Evolutionary conservation across 2,797 vertebrate genomes (phyloP).

Genomic region (Arremon brunneinucha): DNA sequence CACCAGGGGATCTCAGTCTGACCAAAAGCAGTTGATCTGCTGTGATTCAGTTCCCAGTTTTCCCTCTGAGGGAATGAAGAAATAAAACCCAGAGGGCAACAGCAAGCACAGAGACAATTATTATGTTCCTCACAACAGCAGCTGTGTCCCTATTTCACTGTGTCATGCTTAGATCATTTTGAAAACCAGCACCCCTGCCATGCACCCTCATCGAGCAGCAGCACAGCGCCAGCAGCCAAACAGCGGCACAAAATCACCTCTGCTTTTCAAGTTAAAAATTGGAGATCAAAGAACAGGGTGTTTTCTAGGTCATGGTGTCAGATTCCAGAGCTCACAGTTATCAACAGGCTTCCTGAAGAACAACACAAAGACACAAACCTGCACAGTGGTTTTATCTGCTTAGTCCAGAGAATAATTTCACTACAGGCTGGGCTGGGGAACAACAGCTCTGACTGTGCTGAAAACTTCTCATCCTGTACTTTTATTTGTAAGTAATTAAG

Average conservation of each 20-base stretch:
- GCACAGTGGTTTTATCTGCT: neutral
- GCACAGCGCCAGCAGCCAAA: neutral
- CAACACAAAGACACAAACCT: neutral
- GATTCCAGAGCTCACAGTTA: neutral
- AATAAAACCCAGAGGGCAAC: neutral
- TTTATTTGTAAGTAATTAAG: neutral
- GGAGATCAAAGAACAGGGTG: neutral
- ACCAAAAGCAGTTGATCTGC: neutral
- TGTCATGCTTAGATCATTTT: neutral
- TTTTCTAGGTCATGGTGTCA: neutral
- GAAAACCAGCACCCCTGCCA: constrained; percentile 17
- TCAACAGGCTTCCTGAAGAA: neutral
- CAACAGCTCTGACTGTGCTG: neutral
- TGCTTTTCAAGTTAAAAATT: neutral
- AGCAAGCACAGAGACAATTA: neutral
- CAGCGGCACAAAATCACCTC: neutral
- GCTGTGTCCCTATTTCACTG: neutral
- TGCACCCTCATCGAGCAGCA: neutral
- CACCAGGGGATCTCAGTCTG: neutral
- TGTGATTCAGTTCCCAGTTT: neutral
- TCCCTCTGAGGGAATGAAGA: neutral
- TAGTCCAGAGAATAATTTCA: neutral
- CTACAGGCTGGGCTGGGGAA: neutral
- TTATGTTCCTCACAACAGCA: neutral
- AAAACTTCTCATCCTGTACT: neutral